phyloP scores from a whole-genome alignment of 2,113 vertebrate genomes.

The Helogale parvula region DNA sequence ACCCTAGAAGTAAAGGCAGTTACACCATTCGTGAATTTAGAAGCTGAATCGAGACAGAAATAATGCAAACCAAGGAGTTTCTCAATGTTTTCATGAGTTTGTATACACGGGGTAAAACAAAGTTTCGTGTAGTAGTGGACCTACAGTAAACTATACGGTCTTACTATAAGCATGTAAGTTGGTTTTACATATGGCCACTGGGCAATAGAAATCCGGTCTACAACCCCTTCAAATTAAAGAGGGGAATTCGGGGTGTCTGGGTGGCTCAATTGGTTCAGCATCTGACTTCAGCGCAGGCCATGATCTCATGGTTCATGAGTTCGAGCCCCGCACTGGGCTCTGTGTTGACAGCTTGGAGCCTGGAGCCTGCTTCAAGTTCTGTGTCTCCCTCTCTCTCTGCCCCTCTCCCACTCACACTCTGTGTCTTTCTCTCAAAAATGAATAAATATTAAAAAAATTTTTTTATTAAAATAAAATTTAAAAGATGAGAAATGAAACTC shows the following conservation, averaged over 20 bases:
- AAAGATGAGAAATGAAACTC: not conserved
- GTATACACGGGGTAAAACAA: not conserved
- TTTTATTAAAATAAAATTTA: no score
- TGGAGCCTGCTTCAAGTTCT: no score
- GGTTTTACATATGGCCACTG: not conserved
- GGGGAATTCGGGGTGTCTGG: no score
- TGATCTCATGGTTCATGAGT: no score
- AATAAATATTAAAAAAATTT: no score
- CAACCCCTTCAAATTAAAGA: not conserved
- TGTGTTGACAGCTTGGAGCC: no score
- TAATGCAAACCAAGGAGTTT: not conserved
- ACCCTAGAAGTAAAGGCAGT: not conserved
- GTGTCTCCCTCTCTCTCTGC: no score
- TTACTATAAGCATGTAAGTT: not conserved
- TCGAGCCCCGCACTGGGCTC: no score
- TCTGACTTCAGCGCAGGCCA: no score
- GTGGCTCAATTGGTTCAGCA: no score
- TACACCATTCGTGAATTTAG: not conserved
- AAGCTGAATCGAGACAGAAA: not conserved
- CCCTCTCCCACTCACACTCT: no score
- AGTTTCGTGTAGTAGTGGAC: not conserved
- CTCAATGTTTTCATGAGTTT: not conserved
- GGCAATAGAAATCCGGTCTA: not conserved
- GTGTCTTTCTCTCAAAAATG: no score
- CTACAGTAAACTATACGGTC: not conserved